Conservation (phyloP, 1,140 invertebrate genomes). For the Drepana arcuata region DNA sequence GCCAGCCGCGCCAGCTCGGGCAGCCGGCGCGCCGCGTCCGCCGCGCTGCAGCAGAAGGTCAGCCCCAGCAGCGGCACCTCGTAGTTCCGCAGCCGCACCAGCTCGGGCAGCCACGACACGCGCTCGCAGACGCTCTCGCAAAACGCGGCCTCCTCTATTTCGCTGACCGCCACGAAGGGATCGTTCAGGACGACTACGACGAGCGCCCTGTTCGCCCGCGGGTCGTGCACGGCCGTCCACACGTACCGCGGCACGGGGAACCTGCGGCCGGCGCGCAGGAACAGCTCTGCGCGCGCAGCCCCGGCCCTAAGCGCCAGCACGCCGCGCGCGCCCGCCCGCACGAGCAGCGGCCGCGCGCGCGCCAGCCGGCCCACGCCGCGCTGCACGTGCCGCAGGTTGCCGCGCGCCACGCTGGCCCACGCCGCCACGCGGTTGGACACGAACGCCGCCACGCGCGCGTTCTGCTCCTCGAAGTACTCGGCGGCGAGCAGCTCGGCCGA, state of each 20-base stretch:
- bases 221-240: conserved; percentile 45
- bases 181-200: conserved; percentile 54
- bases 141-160: conserved; percentile 52
- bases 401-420: conserved; percentile 50
- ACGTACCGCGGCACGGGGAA: conserved; percentile 55
- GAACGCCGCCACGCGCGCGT: conserved; percentile 47
- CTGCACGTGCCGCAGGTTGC: conserved; percentile 49
- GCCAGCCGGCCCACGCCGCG: conserved; percentile 34
- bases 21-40: background rate
- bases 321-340: conserved; percentile 49
- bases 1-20: background rate
- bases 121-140: conserved; percentile 56
- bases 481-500: conserved; percentile 31
- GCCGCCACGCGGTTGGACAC: conserved; percentile 46
- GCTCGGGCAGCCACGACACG: conserved; percentile 42
- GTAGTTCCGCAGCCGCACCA: conserved; percentile 40
- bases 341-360: conserved; percentile 22
- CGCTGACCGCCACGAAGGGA: conserved; percentile 61
- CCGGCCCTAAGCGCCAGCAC: conserved; percentile 25
- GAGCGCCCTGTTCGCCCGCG: conserved; percentile 17
- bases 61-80: conserved; percentile 50
- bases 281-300: conserved; percentile 14
- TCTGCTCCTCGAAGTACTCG: conserved; percentile 55
- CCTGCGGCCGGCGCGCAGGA: conserved; percentile 28
- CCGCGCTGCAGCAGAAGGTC: conserved; percentile 49